These are phyloP conservation scores for Melipona quadrifasciata DNA, from an alignment of 1,140 invertebrate genomes.

Conservation along the genomic window DNA sequence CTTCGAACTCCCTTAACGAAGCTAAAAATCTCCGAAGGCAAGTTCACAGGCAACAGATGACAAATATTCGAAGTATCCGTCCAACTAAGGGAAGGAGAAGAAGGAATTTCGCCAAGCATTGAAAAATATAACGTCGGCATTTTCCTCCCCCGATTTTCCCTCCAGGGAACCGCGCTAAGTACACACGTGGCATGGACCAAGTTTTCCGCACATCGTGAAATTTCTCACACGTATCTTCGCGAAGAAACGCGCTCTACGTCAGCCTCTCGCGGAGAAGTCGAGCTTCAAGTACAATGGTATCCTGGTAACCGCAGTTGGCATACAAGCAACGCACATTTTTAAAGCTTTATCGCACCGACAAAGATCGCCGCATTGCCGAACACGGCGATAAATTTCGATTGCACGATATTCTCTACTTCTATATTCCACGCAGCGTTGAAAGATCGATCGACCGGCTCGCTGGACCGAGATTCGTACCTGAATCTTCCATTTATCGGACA, in stretches of 20 bases:
- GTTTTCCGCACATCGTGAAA: slow-evolving; percentile 15
- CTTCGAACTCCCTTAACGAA: background rate
- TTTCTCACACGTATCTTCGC: slow-evolving; percentile 30
- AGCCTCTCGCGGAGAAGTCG: background rate
- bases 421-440: background rate
- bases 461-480: background rate
- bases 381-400: slow-evolving; percentile 21
- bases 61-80: background rate
- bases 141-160: no score
- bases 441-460: no score
- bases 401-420: background rate
- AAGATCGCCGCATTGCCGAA: background rate
- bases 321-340: slow-evolving; percentile 11
- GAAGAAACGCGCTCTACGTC: background rate
- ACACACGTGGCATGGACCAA: slow-evolving; percentile 23
- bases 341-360: background rate
- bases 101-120: background rate
- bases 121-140: background rate
- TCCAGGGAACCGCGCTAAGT: slow-evolving; percentile 2
- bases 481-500: background rate
- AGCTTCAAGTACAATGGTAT: background rate
- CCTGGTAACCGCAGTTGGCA: background rate
- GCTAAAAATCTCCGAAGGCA: background rate
- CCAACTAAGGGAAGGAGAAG: background rate
- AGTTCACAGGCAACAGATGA: background rate